These are phyloP conservation scores for Pteropus alecto DNA, from an alignment of 2,113 vertebrate species.

Conservation along the genomic window DNA sequence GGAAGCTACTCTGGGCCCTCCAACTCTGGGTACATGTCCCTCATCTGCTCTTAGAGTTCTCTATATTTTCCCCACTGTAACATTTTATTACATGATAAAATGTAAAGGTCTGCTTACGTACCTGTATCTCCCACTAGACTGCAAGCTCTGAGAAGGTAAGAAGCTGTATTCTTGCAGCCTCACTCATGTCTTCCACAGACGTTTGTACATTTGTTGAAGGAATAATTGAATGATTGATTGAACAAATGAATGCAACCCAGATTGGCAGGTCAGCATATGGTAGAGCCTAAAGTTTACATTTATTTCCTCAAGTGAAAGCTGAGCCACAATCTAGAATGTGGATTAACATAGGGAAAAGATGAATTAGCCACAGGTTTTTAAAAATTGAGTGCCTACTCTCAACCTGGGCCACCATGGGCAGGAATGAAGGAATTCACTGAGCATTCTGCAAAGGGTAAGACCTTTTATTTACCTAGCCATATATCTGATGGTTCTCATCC, in stretches of 20 bases:
- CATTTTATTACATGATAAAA: background rate
- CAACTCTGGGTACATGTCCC: background rate
- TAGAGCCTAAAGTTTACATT: background rate
- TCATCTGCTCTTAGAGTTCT: background rate
- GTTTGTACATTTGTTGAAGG: background rate
- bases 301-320: background rate
- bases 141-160: background rate
- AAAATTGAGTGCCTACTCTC: background rate
- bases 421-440: background rate
- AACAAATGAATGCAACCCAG: background rate
- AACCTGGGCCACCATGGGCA: background rate
- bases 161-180: background rate
- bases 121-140: background rate
- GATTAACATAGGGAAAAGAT: background rate
- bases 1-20: too few species aligned
- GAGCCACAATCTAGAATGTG: background rate
- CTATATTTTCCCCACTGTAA: background rate
- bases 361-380: background rate
- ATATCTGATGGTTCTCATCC: background rate
- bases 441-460: background rate
- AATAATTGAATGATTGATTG: background rate
- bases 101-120: background rate
- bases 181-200: background rate
- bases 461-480: background rate
- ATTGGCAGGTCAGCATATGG: background rate